Evolutionary conservation across 2,888 invertebrate genomes (phyloP), one percentile per base, ranked within the genome.

Genomic region (Orthonevra nobilis): DNA sequence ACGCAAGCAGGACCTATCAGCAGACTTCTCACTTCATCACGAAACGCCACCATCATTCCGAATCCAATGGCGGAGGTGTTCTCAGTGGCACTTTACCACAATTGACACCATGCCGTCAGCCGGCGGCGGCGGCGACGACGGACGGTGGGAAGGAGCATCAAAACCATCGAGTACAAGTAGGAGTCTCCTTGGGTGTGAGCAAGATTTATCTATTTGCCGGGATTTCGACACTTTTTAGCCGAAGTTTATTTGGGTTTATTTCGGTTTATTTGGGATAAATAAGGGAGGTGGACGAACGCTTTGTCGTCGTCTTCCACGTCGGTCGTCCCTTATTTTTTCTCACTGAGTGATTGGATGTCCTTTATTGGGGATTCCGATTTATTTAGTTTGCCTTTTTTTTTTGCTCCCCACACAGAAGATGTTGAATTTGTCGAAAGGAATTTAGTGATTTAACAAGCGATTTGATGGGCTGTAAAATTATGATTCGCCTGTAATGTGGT

Each of bases 181-280:
- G 68, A 46, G 38, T 5, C 23, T 50, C 23, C 36, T 58, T 20
- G 63, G 66, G 66, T 73, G 79, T 50, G 66, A 50, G 73, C 23
- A 73, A 79, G 79, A 79, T 79, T 79, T 79, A 79, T 79, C 79
- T 79, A 79, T 79, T 79, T 79, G 61, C 66, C 40, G 61, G 73
- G 79, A 79, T 79, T 79, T 79, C 79, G 73, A 73, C 79, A 73
- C 72, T 79, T 79, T 77, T 68, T 73, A 73, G 72, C 52, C 54
- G 48, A 30, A 79, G 66, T 79, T 79, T 79, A 75, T 75, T 75
- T 75, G 68, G 74, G 68, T 75, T 74, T 68, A 77, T 77, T 66
- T 77, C 26, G 69, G 74, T 75, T 75, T 75, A 75, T 75, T 75
- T 69, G 63, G 73, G 73, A 79, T 70, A 66, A 64, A 72, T 40